Evolutionary conservation across 2,113 vertebrate species (phyloP).

Genomic region (Corvus hawaiiensis): DNA sequence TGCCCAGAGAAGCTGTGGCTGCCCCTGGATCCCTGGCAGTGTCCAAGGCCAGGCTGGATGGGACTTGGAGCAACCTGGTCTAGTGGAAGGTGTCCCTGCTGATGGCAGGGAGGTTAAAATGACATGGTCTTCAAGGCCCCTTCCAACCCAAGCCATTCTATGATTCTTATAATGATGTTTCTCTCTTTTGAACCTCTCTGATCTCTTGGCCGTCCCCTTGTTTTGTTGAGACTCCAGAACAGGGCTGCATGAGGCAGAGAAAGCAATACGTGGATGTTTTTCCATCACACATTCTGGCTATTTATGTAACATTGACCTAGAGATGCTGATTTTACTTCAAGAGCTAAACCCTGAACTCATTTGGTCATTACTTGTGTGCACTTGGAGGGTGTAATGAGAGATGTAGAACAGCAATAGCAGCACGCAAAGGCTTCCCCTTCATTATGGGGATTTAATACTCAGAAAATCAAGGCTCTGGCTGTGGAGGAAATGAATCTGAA

Average conservation of each 20-base stretch:
- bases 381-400: neutral
- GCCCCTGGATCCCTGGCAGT: neutral
- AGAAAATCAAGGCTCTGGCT: slow-evolving; percentile 35
- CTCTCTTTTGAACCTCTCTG: neutral
- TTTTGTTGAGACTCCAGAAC: neutral
- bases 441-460: slow-evolving; percentile 12
- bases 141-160: neutral
- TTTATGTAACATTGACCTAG: neutral
- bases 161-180: neutral
- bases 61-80: neutral
- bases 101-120: neutral
- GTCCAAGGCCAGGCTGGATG: neutral
- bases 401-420: neutral
- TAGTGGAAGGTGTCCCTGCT: neutral
- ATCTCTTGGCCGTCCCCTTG: neutral
- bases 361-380: neutral
- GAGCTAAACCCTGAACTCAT: neutral
- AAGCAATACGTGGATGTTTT: neutral
- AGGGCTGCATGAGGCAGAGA: neutral
- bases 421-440: neutral
- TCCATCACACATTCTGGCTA: neutral
- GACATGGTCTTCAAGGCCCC: neutral
- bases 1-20: neutral
- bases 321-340: neutral
- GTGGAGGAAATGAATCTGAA: slow-evolving; percentile 13